Evolutionary conservation across 2,113 vertebrate species (phyloP).

Genomic region (Cisticola juncidis): DNA sequence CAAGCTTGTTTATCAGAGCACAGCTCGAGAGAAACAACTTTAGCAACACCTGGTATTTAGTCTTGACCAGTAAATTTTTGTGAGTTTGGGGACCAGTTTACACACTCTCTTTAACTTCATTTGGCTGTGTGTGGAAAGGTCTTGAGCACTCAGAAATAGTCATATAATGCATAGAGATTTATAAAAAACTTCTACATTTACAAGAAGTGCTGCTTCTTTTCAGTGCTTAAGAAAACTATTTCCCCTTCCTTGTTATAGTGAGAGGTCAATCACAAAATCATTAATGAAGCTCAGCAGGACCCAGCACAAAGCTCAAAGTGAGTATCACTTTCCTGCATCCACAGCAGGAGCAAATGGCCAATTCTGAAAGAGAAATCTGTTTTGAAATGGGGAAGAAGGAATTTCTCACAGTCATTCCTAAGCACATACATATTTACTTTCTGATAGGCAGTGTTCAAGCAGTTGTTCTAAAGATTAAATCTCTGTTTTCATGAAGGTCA

Average conservation of each 20-base stretch:
- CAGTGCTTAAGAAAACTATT: neutral
- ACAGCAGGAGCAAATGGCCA: neutral
- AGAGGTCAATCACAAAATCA: neutral
- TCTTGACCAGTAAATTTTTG: neutral
- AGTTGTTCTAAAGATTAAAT: neutral
- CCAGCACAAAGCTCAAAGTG: neutral
- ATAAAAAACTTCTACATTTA: neutral
- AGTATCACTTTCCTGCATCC: neutral
- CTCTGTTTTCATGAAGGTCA: neutral
- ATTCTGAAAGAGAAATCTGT: neutral
- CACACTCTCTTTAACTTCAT: neutral
- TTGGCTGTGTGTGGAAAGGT: neutral
- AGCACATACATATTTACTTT: neutral
- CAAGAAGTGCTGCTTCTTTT: neutral
- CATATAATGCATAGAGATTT: neutral
- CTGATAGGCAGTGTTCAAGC: neutral
- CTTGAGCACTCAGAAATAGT: neutral
- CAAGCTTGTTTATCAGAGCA: neutral
- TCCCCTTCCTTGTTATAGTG: neutral
- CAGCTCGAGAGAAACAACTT: neutral
- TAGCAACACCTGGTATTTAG: neutral
- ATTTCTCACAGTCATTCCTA: neutral
- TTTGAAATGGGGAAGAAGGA: neutral
- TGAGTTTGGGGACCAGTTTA: neutral
- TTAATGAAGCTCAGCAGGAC: neutral